phyloP scores from a whole-genome alignment of 2,888 invertebrate species.

The Pachycephus smyrnensis region DNA sequence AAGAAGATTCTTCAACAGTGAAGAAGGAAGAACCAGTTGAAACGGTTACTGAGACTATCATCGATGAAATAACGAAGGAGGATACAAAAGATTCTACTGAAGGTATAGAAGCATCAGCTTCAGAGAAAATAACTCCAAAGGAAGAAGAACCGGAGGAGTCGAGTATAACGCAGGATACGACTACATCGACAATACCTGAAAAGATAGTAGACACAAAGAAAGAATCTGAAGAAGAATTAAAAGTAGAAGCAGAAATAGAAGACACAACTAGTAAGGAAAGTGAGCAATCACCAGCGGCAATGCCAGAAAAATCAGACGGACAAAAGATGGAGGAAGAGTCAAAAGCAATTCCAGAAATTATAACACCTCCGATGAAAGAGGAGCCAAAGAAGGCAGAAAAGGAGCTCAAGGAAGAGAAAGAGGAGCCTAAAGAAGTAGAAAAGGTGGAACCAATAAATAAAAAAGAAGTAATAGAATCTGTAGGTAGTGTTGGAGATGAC shows the following conservation, averaged over 20 bases:
- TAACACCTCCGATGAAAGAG: constrained; percentile 10
- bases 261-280: constrained; percentile 23
- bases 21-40: constrained; percentile 33
- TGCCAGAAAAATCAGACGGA: constrained; percentile 15
- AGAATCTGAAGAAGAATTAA: constrained; percentile 24
- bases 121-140: constrained; percentile 35
- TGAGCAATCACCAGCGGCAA: constrained; percentile 14
- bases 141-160: constrained; percentile 38
- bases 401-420: constrained; percentile 42
- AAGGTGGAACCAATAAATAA: constrained; percentile 36
- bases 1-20: constrained; percentile 19
- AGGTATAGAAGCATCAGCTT: constrained; percentile 32
- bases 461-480: constrained; percentile 53
- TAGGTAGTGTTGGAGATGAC: constrained; percentile 67
- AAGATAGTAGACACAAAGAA: constrained; percentile 24
- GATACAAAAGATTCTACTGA: constrained; percentile 40
- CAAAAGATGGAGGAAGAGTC: constrained; percentile 15
- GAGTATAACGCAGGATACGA: constrained; percentile 20
- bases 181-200: constrained; percentile 24
- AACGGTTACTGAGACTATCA: constrained; percentile 31
- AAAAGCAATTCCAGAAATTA: constrained; percentile 22
- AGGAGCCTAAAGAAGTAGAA: constrained; percentile 45
- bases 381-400: constrained; percentile 30
- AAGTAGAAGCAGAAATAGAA: neutral
- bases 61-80: constrained; percentile 35